A percentile compares a stretch with the other conserved stretches of the same genome.
phyloP scores from a whole-genome alignment of 2,888 invertebrate genomes.

The Hypomecis atomaria region DNA sequence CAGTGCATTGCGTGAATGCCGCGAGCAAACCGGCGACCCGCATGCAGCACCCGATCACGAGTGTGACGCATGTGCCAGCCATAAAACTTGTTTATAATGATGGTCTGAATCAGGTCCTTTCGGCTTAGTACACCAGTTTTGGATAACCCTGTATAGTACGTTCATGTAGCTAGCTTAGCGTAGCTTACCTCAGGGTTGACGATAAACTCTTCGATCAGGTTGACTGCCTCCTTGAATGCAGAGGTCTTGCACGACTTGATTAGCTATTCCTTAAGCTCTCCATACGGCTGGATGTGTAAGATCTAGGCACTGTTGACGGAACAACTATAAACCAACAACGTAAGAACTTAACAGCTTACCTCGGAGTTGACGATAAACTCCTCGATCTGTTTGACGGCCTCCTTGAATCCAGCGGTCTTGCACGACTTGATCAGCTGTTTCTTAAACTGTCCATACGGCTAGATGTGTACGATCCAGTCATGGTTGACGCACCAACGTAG shows the following conservation, averaged over 20 bases:
- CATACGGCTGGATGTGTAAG: conserved; percentile 93
- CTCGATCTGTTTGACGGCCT: conserved; percentile 92
- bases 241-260: conserved; percentile 90
- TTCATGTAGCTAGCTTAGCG: too few relatives aligned
- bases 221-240: conserved; percentile 91
- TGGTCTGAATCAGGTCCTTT: too few relatives aligned
- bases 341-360: too few relatives aligned
- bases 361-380: conserved; percentile 89
- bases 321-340: too few relatives aligned
- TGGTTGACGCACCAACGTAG: conserved; percentile 61
- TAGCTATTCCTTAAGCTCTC: conserved; percentile 90
- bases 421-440: conserved; percentile 90
- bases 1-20: too few relatives aligned
- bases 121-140: too few relatives aligned
- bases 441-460: conserved; percentile 92
- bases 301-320: conserved; percentile 83
- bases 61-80: too few relatives aligned
- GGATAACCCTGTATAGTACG: too few relatives aligned
- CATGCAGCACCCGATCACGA: too few relatives aligned
- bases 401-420: conserved; percentile 90
- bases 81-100: too few relatives aligned
- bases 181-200: too few relatives aligned
- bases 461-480: conserved; percentile 89
- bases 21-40: too few relatives aligned
- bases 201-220: conserved; percentile 91